phyloP scores from a whole-genome alignment of 2,113 vertebrate genomes.

The Pseudopodoces humilis region DNA sequence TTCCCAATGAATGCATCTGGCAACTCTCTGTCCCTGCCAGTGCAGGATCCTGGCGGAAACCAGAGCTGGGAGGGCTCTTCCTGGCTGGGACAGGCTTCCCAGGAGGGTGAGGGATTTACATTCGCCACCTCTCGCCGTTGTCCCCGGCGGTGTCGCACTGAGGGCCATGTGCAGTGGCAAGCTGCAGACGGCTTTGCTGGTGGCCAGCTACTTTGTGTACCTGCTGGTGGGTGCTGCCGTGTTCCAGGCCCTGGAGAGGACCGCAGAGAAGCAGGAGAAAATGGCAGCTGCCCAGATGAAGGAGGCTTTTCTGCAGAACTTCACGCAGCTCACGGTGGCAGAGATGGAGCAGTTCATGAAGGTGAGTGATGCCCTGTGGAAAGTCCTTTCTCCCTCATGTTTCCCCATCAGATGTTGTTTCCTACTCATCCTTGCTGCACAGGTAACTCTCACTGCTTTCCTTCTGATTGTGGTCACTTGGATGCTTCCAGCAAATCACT shows the following conservation, averaged over 20 bases:
- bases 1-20: background rate
- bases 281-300: conserved; percentile 48
- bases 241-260: conserved; percentile 69
- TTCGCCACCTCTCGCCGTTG: fast-evolving
- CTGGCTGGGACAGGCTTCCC: background rate
- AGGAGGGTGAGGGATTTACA: background rate
- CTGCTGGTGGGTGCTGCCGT: conserved; percentile 58
- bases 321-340: background rate
- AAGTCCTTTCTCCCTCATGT: background rate
- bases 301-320: conserved; percentile 64
- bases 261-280: conserved; percentile 43
- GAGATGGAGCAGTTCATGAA: conserved; percentile 70
- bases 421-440: background rate
- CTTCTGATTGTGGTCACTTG: background rate
- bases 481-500: background rate
- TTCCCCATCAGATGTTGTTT: background rate
- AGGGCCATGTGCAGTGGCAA: conserved; percentile 21
- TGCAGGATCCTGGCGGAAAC: background rate
- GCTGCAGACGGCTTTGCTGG: conserved; percentile 32
- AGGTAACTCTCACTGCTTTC: background rate
- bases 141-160: background rate
- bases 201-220: conserved; percentile 34
- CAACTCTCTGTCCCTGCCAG: background rate
- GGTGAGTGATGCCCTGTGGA: background rate
- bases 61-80: background rate